A percentile compares a stretch with the other conserved stretches of the same genome.
phyloP scores from a whole-genome alignment of 2,888 invertebrate genomes.

The Harpagoxenus sublaevis region DNA sequence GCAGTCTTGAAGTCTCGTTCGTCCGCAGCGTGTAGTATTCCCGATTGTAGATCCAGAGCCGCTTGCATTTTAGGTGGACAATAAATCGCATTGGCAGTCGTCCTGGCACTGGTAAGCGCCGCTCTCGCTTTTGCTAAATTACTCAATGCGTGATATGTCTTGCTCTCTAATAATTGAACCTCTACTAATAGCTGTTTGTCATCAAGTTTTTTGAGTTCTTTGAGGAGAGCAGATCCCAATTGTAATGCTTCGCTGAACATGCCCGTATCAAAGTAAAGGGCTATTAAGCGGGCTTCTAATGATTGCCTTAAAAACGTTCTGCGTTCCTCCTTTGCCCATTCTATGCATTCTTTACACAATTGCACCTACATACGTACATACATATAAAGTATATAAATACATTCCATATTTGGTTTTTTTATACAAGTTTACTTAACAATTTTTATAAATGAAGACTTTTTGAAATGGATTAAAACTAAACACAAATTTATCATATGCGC shows the following conservation, averaged over 20 bases:
- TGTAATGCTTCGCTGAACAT: conserved; percentile 95
- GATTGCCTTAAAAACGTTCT: conserved; percentile 99
- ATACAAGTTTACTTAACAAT: not conserved
- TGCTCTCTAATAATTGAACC: conserved; percentile 98
- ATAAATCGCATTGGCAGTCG: conserved; percentile 99
- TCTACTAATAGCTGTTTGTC: conserved; percentile 99
- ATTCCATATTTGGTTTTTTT: not conserved
- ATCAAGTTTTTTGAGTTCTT: conserved; percentile 99
- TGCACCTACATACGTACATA: conserved; percentile 87
- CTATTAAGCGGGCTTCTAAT: conserved; percentile 97
- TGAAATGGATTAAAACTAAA: not conserved
- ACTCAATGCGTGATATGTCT: conserved; percentile 98
- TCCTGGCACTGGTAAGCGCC: conserved; percentile 98
- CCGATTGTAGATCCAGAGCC: conserved; percentile 98
- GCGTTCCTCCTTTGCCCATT: conserved; percentile 99
- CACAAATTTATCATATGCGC: not conserved
- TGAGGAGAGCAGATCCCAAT: conserved; percentile 94
- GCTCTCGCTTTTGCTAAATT: conserved; percentile 99
- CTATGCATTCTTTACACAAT: conserved; percentile 98
- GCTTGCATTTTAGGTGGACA: conserved; percentile 99
- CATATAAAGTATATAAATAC: not conserved
- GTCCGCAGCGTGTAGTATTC: conserved; percentile 99
- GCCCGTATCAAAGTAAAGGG: conserved; percentile 97
- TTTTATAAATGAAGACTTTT: not conserved
- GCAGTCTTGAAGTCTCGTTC: conserved; percentile 99